Evolutionary conservation across 2,888 invertebrate genomes (phyloP).

Genomic region (Lathronympha strigana): DNA sequence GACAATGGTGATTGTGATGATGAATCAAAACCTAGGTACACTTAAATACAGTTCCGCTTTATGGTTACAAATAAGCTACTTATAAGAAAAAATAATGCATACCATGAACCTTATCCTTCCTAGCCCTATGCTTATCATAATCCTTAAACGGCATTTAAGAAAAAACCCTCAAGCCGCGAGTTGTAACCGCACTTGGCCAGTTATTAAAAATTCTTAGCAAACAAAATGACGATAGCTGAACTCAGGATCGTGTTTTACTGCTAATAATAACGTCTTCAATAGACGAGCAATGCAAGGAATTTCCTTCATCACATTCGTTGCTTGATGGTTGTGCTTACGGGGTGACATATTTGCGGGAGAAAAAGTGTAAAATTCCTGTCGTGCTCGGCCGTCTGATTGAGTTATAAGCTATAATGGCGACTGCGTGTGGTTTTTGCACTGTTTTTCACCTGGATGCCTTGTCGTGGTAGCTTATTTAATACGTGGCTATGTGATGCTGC

Average conservation of each 20-base stretch:
- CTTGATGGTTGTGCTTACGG: slow-evolving; percentile 60
- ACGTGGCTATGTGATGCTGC: slow-evolving; percentile 53
- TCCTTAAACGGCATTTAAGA: not conserved
- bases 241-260: slow-evolving; percentile 15
- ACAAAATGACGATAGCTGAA: not conserved
- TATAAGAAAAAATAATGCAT: no score
- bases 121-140: no score
- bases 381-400: slow-evolving; percentile 73
- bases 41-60: no score
- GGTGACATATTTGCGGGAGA: slow-evolving; percentile 67
- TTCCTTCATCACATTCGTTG: slow-evolving; percentile 62
- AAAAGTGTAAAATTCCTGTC: slow-evolving; percentile 80
- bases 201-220: slow-evolving; percentile 8
- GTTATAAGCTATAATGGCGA: slow-evolving; percentile 82
- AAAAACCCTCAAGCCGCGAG: not conserved
- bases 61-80: no score
- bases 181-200: not conserved
- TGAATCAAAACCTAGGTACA: no score
- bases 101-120: no score
- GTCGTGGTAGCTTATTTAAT: slow-evolving; percentile 46
- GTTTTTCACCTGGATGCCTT: slow-evolving; percentile 78
- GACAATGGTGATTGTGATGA: no score
- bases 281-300: slow-evolving; percentile 62
- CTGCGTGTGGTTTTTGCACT: slow-evolving; percentile 77
- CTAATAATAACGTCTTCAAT: slow-evolving; percentile 10